Base-by-base conservation (phyloP, 2,113 vertebrate genomes). In the Genyomyrus donnyi region DNA sequence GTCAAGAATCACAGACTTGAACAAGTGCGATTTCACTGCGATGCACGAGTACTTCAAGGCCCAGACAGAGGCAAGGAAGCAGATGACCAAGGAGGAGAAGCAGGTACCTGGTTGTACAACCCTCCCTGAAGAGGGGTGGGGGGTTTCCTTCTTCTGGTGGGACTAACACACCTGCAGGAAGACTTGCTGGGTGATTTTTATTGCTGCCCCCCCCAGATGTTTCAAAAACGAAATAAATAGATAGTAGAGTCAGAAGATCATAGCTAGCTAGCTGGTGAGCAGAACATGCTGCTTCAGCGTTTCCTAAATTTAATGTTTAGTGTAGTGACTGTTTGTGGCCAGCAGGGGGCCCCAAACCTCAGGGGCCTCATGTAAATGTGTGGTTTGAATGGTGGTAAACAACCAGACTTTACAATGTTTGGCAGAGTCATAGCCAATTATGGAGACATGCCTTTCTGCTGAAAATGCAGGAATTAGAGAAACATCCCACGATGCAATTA, bases 51-150 rank as follows among this genome's bases (percentile, higher is more conserved):
- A 98, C 96, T 99, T 99, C 93, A 99, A 99, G 96, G 96, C 97
- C 62, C 98, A 99, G 90, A 77, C 97, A 0, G 98, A 99, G 94
- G 97, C 98, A 92, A 96, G 97, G 93, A 99, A 99, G 93, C 97
- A 98, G 95, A 98, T 98, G 98, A 96, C 97, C 88, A 99, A 99
- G 94, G 97, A 98, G 85, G 97, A 99, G 88, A 99, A 99, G 94
- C 97, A 94, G 97, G 98, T 99, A 31, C 9, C 10, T 66, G 24
- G 3, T 66, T 66, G 3, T 27, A 11, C 62, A 62, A 24, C 21
- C 2, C 21, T 56, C 19, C 53, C 19, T 66, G n/a, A 9, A 24
- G 24, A 10, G 62, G 24, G 21, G 3, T 11, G 9, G 19, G 7
- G 24, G 58, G 2, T 24, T 8, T 66, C 58, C 9, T 66, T 3